Evolutionary conservation across 2,888 invertebrate genomes (phyloP).

Genomic region (Ornithoptera priamus): DNA sequence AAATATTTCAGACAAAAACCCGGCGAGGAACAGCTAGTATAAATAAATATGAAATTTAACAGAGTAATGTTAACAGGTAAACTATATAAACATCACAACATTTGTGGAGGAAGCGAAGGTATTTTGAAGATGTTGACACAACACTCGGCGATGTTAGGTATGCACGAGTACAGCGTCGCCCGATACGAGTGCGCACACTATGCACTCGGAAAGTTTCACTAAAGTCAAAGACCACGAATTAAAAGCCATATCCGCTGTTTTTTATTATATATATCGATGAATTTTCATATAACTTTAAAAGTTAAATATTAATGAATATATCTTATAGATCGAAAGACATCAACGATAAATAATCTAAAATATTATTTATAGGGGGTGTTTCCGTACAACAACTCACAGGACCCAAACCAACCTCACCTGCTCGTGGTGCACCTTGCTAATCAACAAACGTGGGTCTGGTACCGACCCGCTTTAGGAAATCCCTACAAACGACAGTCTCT

Average conservation of each 20-base stretch:
- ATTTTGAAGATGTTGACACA: slow-evolving; percentile 44
- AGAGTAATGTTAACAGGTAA: slow-evolving; percentile 6
- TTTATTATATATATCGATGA: not conserved
- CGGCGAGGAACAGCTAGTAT: not conserved
- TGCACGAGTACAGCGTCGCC: slow-evolving; percentile 26
- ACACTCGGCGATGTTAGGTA: slow-evolving; percentile 41
- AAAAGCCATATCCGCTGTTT: not conserved
- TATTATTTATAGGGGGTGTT: too few relatives aligned
- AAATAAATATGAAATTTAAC: not conserved
- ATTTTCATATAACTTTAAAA: not conserved
- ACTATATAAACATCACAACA: slow-evolving; percentile 10
- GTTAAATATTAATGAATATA: not conserved
- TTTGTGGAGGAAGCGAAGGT: slow-evolving; percentile 27
- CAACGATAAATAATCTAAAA: too few relatives aligned
- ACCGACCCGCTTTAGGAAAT: too few relatives aligned
- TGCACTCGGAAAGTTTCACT: slow-evolving; percentile 1
- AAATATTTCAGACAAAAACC: too few relatives aligned
- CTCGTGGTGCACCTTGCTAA: too few relatives aligned
- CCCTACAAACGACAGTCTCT: too few relatives aligned
- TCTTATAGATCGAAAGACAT: too few relatives aligned
- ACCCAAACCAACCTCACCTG: too few relatives aligned
- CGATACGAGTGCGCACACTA: slow-evolving; percentile 3
- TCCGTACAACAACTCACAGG: too few relatives aligned
- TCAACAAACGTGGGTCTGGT: too few relatives aligned
- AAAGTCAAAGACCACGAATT: not conserved